These are phyloP conservation scores for Gouania willdenowi DNA, from an alignment of 2,797 vertebrate species.

Conservation along the genomic window DNA sequence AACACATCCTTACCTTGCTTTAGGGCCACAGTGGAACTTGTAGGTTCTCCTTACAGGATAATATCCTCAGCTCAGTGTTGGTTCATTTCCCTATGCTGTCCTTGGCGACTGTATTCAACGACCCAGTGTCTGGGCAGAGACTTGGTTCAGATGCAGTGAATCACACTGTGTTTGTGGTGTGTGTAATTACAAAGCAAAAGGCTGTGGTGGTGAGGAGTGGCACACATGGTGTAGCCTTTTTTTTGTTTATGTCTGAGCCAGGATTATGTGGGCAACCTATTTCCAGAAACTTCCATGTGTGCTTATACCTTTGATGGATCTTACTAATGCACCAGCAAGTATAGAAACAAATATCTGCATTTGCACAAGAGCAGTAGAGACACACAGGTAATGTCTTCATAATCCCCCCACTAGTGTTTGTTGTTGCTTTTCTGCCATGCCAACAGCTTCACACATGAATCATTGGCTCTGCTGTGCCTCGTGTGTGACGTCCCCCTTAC, in stretches of 20 bases:
- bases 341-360: not conserved
- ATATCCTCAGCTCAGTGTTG: not conserved
- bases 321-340: too few relatives aligned
- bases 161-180: constrained; percentile 4
- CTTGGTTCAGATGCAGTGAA: constrained; percentile 26
- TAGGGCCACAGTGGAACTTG: too few relatives aligned
- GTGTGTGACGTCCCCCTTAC: too few relatives aligned
- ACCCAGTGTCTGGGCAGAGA: constrained; percentile 13
- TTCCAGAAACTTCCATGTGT: constrained; percentile 19
- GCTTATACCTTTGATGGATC: too few relatives aligned
- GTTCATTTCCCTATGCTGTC: not conserved
- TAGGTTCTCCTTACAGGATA: too few relatives aligned
- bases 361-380: too few relatives aligned
- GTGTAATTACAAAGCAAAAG: constrained; percentile 36
- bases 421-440: constrained; percentile 12
- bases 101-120: too few relatives aligned
- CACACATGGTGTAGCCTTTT: constrained; percentile 10
- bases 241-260: constrained; percentile 17
- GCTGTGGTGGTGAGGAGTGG: constrained; percentile 19
- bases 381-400: not conserved
- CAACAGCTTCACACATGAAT: constrained; percentile 17
- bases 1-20: too few relatives aligned
- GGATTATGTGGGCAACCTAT: constrained; percentile 13
- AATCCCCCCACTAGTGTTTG: constrained; percentile 19
- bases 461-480: constrained; percentile 4